These are phyloP conservation scores for Pristionchus pacificus DNA, from an alignment of 1,140 invertebrate genomes.

Conservation along the genomic window DNA sequence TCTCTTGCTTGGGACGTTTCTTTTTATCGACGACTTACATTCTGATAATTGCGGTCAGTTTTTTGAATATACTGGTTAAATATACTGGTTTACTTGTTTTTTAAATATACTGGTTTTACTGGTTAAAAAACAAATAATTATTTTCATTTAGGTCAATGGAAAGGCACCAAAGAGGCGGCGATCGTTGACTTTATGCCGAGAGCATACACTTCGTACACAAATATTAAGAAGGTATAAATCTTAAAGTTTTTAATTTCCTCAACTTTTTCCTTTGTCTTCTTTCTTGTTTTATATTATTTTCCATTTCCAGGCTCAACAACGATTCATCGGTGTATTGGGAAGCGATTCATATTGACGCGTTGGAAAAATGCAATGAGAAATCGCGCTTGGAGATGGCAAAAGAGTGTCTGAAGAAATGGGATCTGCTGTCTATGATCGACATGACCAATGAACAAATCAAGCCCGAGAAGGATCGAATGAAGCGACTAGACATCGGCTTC, in stretches of 20 bases:
- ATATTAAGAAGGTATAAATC: not conserved
- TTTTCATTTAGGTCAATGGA: conserved; percentile 13
- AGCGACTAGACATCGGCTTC: not conserved
- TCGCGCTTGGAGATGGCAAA: conserved; percentile 3
- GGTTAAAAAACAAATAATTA: not conserved
- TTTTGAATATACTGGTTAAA: not conserved
- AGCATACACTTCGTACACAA: not conserved
- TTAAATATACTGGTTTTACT: too few relatives aligned
- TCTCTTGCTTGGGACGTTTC: not conserved
- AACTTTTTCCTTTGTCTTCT: too few relatives aligned
- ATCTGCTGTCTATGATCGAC: conserved; percentile 6
- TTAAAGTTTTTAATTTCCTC: too few relatives aligned
- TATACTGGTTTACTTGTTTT: too few relatives aligned
- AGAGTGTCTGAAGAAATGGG: not conserved
- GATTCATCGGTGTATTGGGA: conserved; percentile 1
- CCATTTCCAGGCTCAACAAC: not conserved
- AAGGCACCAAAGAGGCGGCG: conserved; percentile 7
- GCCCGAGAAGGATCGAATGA: conserved; percentile 4
- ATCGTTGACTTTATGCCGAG: conserved; percentile 15
- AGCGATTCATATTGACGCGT: not conserved
- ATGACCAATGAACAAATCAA: not conserved
- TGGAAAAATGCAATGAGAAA: conserved; percentile 7
- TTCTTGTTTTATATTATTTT: too few relatives aligned
- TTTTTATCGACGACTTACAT: conserved; percentile 5
- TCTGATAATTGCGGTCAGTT: conserved; percentile 11